Conservation (phyloP, 2,888 invertebrate genomes). For the Cenopis cana region DNA sequence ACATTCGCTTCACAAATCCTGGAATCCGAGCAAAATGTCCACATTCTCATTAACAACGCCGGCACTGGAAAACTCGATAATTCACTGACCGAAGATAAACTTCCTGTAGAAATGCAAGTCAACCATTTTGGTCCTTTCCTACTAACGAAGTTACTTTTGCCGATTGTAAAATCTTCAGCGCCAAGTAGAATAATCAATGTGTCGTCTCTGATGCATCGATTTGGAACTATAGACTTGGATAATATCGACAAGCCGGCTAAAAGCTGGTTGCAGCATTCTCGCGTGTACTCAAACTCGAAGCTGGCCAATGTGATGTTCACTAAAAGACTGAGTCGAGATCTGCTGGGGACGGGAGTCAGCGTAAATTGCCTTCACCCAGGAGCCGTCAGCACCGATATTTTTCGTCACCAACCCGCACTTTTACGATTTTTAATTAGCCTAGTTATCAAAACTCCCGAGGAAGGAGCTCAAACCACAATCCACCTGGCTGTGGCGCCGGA, state of each 20-base stretch:
- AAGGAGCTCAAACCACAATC: slow-evolving; percentile 91
- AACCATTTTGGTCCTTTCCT: slow-evolving; percentile 96
- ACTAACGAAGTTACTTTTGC: slow-evolving; percentile 92
- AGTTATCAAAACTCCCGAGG: slow-evolving; percentile 87
- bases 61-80: slow-evolving; percentile 88
- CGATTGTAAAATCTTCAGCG: slow-evolving; percentile 88
- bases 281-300: slow-evolving; percentile 88
- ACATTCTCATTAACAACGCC: slow-evolving; percentile 94
- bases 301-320: slow-evolving; percentile 90
- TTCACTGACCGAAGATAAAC: slow-evolving; percentile 89
- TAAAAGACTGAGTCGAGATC: slow-evolving; percentile 86
- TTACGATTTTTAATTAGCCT: slow-evolving; percentile 84
- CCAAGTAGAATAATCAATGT: slow-evolving; percentile 91
- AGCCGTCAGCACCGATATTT: slow-evolving; percentile 90
- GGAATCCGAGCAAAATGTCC: slow-evolving; percentile 87
- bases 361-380: slow-evolving; percentile 94
- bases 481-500: slow-evolving; percentile 89
- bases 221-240: slow-evolving; percentile 87
- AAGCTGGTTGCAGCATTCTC: slow-evolving; percentile 76
- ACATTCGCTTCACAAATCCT: slow-evolving; percentile 91
- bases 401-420: slow-evolving; percentile 87
- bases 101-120: slow-evolving; percentile 94
- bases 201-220: slow-evolving; percentile 89
- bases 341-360: slow-evolving; percentile 87
- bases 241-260: slow-evolving; percentile 88